A percentile compares a stretch with the other conserved stretches of the same genome.
Conservation (phyloP, 2,797 vertebrate genomes). For the Anabacerthia variegaticeps region DNA sequence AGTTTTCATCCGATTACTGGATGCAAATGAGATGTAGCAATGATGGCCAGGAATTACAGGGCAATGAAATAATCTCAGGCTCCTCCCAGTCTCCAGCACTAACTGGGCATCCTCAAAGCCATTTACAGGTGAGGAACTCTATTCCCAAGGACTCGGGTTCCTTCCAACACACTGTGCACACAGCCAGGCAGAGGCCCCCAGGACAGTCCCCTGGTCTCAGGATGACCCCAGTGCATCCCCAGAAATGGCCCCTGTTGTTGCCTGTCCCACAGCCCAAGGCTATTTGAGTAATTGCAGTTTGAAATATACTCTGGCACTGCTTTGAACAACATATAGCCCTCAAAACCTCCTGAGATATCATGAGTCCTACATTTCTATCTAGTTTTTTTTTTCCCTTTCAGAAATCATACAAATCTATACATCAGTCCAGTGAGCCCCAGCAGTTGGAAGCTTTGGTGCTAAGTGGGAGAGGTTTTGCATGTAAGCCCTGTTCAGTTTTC, state of each 20-base stretch:
- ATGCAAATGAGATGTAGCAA: neutral
- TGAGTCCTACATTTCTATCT: neutral
- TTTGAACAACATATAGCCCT: fast-evolving
- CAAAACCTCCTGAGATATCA: neutral
- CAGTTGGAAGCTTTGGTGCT: neutral
- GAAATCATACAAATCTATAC: neutral
- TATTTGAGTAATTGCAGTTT: neutral
- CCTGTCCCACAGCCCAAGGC: too few relatives aligned
- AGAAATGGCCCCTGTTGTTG: fast-evolving
- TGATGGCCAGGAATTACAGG: neutral
- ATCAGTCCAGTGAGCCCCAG: neutral
- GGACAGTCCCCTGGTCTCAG: neutral
- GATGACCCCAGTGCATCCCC: neutral
- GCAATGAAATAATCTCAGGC: neutral
- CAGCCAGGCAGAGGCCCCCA: neutral
- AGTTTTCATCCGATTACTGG: neutral
- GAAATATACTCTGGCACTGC: neutral
- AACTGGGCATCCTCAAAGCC: neutral
- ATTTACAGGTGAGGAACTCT: neutral
- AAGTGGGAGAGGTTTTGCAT: neutral
- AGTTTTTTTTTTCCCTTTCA: neutral
- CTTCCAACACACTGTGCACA: neutral
- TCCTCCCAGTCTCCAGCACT: neutral
- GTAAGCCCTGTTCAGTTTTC: neutral
- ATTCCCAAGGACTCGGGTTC: neutral